Evolutionary conservation across 1,140 invertebrate genomes (phyloP), one percentile per base, ranked within the genome.

Genomic region (Hylaeus volcanicus): DNA sequence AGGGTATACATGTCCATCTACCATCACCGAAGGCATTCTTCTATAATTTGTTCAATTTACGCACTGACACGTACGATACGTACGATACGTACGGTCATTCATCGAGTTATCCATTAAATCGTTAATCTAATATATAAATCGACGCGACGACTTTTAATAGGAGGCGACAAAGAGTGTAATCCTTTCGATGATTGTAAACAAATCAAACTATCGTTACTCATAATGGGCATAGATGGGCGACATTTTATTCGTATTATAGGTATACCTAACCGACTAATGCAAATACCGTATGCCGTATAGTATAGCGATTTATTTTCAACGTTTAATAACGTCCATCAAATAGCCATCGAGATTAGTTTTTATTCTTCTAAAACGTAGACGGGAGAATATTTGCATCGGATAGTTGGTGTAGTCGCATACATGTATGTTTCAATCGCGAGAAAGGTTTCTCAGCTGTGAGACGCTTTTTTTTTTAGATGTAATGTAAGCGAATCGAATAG

Each of bases 1-100:
- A 83, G 88, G 88, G 86, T 89, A 84, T 88, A 79, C 81, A 86
- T 87, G 85, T 88, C 81, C 81, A 86, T 87, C 81, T 82, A 86
- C 81, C 66, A 84, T 75, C 83, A 86, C 83, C 82, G 74, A 88
- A 85, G 86, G 88, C 90, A 92, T 92, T 92, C 90, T 92, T 92
- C 88, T 91, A 86, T 92, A 92, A 92, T 92, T 92, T 92, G 91
- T 90, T 91, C 91, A 92, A 92, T 92, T 91, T 91, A 92, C 90
- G 90, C 89, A 91, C 81, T 84, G 84, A 90, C 90, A 90, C 85
- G 90, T 26, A 26, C 26, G 26, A 26, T 26, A 90, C 85, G 90
- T 90, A 89, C 78, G 73, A 74, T 84, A 76, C 75, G 89, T 88
- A 90, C 84, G 88, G 85, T 87, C 87, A 90, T 89, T 92, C 88